Evolutionary conservation across 2,113 vertebrate genomes (phyloP).

Genomic region (Rhadina sibilatrix): DNA sequence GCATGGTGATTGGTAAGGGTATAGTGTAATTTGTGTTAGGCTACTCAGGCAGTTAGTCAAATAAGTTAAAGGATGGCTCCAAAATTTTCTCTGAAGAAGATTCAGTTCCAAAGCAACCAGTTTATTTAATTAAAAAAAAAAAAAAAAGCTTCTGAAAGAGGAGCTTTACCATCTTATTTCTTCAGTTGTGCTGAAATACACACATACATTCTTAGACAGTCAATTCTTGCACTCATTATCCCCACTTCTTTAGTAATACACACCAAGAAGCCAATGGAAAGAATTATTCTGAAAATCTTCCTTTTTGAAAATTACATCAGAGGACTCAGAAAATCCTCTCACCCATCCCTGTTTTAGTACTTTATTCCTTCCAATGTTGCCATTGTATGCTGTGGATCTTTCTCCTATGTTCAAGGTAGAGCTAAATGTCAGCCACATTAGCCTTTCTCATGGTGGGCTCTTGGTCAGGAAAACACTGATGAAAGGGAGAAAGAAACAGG

Average conservation of each 20-base stretch:
- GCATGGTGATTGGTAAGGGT: neutral
- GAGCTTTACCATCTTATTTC: neutral
- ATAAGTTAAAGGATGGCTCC: conserved; percentile 4
- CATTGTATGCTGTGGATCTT: neutral
- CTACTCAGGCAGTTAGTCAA: neutral
- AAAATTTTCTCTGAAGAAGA: conserved; percentile 51
- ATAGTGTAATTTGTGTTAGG: neutral
- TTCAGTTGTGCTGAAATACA: neutral
- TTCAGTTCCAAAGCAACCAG: conserved; percentile 2
- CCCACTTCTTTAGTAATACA: neutral
- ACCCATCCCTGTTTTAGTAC: neutral
- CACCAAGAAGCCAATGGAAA: neutral
- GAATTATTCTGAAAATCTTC: neutral
- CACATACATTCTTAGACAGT: neutral
- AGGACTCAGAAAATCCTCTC: neutral
- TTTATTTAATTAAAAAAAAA: neutral
- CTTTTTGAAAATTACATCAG: neutral
- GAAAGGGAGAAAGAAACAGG: neutral
- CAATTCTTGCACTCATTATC: neutral
- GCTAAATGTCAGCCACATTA: neutral
- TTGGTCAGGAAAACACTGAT: neutral
- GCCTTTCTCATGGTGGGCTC: neutral
- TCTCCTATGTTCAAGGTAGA: neutral
- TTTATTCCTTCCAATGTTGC: neutral
- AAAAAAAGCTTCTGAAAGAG: neutral